phyloP scores from a whole-genome alignment of 2,888 invertebrate genomes.

The Spilarctia lutea region DNA sequence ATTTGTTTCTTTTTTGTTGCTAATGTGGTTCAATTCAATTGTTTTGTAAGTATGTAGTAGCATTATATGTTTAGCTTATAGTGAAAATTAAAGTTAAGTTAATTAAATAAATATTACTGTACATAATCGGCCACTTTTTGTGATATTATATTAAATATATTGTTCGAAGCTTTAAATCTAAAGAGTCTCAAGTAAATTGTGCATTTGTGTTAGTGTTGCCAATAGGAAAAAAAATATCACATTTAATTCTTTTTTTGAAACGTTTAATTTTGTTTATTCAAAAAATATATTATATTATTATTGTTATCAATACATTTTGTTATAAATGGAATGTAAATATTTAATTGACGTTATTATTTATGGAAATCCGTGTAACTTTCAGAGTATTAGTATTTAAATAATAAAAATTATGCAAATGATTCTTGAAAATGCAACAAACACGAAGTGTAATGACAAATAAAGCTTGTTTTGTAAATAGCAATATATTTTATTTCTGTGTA shows the following conservation, averaged over 20 bases:
- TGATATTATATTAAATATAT: conserved; percentile 52
- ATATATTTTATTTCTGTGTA: conserved; percentile 40
- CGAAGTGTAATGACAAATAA: conserved; percentile 81
- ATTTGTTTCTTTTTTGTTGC: background rate
- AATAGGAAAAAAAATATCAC: conserved; percentile 14
- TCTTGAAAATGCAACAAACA: conserved; percentile 58
- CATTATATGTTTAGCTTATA: conserved; percentile 39
- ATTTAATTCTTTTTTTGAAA: background rate
- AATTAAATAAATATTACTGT: conserved; percentile 35
- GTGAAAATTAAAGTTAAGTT: conserved; percentile 31
- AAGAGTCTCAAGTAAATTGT: conserved; percentile 32
- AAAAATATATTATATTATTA: background rate
- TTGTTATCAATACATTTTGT: background rate
- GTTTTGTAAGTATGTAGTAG: conserved; percentile 10
- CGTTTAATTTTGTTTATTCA: background rate
- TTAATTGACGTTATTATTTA: conserved; percentile 26
- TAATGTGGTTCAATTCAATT: conserved; percentile 20
- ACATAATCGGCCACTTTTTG: conserved; percentile 53
- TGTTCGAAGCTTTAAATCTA: conserved; percentile 52
- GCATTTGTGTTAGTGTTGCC: conserved; percentile 36
- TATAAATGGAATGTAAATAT: conserved; percentile 7
- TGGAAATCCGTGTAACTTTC: conserved; percentile 29
- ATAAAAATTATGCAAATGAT: conserved; percentile 44
- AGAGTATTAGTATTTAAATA: conserved; percentile 40
- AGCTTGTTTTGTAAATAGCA: conserved; percentile 73